Evolutionary conservation across 2,888 invertebrate species (phyloP).

Genomic region (Lumbricus terrestris): DNA sequence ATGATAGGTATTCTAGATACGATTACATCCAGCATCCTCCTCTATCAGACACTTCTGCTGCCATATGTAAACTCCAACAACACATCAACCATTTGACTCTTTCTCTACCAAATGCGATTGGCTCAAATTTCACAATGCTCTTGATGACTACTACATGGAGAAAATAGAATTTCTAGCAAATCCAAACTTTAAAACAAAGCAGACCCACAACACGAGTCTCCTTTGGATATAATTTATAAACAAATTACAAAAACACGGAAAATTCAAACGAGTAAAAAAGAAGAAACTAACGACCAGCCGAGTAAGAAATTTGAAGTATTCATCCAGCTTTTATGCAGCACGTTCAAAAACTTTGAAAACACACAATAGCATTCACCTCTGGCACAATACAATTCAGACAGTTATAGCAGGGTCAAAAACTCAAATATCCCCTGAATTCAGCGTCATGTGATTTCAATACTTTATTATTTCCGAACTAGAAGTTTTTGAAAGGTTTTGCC

Average conservation of each 20-base stretch:
- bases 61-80: no score
- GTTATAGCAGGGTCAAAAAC: neutral
- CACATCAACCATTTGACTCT: no score
- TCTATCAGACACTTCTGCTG: no score
- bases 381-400: neutral
- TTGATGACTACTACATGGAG: neutral
- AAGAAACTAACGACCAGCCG: neutral
- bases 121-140: neutral
- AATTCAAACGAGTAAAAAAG: neutral
- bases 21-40: no score
- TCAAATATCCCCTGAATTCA: neutral
- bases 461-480: neutral
- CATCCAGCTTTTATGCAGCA: neutral
- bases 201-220: neutral
- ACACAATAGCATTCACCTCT: neutral
- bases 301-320: neutral
- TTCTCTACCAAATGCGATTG: no score
- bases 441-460: neutral
- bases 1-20: no score
- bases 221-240: neutral
- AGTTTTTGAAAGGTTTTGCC: neutral
- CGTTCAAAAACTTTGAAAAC: neutral
- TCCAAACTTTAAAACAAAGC: neutral
- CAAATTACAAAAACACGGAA: neutral
- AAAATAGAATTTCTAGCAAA: neutral